Conservation (phyloP, 1,140 invertebrate species). For the Heterodera schachtii region DNA sequence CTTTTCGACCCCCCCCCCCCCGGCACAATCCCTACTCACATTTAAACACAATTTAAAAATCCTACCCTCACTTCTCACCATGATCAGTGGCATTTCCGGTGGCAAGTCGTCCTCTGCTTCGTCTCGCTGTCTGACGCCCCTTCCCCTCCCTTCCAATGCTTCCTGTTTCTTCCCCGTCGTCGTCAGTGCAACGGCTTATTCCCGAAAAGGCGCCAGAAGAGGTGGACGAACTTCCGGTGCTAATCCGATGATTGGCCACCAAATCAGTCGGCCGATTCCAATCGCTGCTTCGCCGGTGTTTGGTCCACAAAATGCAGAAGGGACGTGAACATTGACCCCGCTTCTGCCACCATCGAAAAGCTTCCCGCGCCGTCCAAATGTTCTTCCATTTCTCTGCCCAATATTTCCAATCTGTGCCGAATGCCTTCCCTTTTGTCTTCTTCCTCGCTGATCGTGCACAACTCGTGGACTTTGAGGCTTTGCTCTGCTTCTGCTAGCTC, state of each 20-base stretch:
- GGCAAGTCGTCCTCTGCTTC: slow-evolving; percentile 22
- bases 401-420: background rate
- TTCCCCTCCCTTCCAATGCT: background rate
- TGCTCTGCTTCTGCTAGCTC: background rate
- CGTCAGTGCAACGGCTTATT: slow-evolving; percentile 5
- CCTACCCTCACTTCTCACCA: background rate
- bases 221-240: background rate
- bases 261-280: background rate
- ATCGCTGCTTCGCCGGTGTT: background rate
- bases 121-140: background rate
- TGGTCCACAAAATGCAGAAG: background rate
- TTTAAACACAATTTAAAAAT: background rate
- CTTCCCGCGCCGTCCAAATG: background rate
- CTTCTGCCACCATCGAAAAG: background rate
- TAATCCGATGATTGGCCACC: background rate
- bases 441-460: slow-evolving; percentile 28
- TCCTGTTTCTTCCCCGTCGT: background rate
- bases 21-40: background rate
- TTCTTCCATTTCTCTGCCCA: background rate
- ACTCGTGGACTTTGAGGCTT: slow-evolving; percentile 16
- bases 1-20: too few species aligned
- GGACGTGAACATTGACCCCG: background rate
- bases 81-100: slow-evolving; percentile 21
- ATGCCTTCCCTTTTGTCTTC: slow-evolving; percentile 1
- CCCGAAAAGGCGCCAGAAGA: slow-evolving; percentile 26